These are phyloP conservation scores for Drosophila tropicalis DNA, from an alignment of 1,140 invertebrate species.

Conservation along the genomic window DNA sequence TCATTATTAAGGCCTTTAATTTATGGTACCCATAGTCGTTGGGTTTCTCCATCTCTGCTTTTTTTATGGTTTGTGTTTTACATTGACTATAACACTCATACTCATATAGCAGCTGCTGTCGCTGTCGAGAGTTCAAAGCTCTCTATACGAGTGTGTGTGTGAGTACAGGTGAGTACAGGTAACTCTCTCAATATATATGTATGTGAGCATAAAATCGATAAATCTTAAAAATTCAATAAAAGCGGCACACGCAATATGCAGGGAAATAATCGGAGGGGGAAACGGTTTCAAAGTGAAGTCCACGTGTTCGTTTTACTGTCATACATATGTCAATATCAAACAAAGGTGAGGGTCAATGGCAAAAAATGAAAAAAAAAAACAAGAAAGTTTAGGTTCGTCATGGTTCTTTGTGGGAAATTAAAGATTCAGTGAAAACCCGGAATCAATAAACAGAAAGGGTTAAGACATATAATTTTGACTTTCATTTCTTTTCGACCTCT, in stretches of 20 bases:
- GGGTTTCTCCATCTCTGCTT: constrained; percentile 50
- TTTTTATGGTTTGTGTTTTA: constrained; percentile 77
- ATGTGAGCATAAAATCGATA: constrained; percentile 75
- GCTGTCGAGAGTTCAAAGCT: constrained; percentile 65
- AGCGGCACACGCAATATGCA: constrained; percentile 55
- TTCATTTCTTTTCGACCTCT: background rate
- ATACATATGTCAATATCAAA: constrained; percentile 48
- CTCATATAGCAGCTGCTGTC: constrained; percentile 62
- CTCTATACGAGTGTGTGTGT: constrained; percentile 37
- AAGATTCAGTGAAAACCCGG: constrained; percentile 18
- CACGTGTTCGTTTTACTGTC: constrained; percentile 8
- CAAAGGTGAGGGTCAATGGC: constrained; percentile 71
- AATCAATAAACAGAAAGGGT: background rate
- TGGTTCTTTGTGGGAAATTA: constrained; percentile 20
- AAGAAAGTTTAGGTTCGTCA: constrained; percentile 2
- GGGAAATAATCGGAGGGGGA: no score
- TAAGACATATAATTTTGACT: background rate
- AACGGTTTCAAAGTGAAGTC: background rate
- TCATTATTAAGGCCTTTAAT: constrained; percentile 79
- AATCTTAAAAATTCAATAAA: constrained; percentile 82
- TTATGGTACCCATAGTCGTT: constrained; percentile 65
- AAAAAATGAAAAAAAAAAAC: constrained; percentile 27
- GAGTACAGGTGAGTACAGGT: constrained; percentile 16
- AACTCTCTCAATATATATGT: constrained; percentile 24
- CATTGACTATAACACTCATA: constrained; percentile 72